Evolutionary conservation across 2,797 vertebrate genomes (phyloP).

Genomic region (Enteromius treurensis): DNA sequence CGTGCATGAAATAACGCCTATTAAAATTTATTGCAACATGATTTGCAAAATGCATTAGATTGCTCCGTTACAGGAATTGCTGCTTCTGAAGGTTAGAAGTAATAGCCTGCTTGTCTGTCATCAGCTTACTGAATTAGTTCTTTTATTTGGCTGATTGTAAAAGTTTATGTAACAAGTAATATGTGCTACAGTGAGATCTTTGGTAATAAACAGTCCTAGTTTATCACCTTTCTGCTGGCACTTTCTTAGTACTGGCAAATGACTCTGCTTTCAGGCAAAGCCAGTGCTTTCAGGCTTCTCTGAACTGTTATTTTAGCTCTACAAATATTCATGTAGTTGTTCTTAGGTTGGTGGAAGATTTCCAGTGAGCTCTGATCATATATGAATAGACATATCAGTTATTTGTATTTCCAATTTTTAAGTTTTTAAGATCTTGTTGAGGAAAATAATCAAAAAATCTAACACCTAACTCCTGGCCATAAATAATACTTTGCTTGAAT

Average conservation of each 20-base stretch:
- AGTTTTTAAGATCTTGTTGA: slow-evolving; percentile 27
- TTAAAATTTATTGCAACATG: slow-evolving; percentile 37
- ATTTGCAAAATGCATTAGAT: slow-evolving; percentile 37
- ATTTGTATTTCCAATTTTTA: slow-evolving; percentile 49
- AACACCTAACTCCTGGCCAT: slow-evolving; percentile 43
- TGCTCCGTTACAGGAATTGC: slow-evolving; percentile 6
- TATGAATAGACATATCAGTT: slow-evolving; percentile 17
- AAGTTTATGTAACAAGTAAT: slow-evolving; percentile 42
- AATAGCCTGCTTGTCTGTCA: slow-evolving; percentile 22
- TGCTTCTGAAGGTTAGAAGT: slow-evolving; percentile 33
- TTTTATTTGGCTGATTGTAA: slow-evolving; percentile 41
- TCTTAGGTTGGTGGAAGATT: slow-evolving; percentile 26
- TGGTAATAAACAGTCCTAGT: slow-evolving; percentile 9
- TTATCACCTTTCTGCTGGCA: slow-evolving; percentile 3
- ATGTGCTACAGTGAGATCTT: slow-evolving; percentile 5
- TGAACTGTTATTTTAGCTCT: slow-evolving; percentile 33
- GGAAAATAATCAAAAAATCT: slow-evolving; percentile 28
- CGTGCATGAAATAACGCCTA: slow-evolving; percentile 42
- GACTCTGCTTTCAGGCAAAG: background rate
- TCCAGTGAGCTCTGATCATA: slow-evolving; percentile 46
- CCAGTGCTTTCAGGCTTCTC: slow-evolving; percentile 20
- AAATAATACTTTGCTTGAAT: slow-evolving; percentile 44
- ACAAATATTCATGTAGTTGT: slow-evolving; percentile 59
- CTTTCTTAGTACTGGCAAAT: slow-evolving; percentile 6
- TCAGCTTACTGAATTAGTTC: slow-evolving; percentile 23